Conservation (phyloP, 2,888 invertebrate genomes). For the Diarsia dahlii region DNA sequence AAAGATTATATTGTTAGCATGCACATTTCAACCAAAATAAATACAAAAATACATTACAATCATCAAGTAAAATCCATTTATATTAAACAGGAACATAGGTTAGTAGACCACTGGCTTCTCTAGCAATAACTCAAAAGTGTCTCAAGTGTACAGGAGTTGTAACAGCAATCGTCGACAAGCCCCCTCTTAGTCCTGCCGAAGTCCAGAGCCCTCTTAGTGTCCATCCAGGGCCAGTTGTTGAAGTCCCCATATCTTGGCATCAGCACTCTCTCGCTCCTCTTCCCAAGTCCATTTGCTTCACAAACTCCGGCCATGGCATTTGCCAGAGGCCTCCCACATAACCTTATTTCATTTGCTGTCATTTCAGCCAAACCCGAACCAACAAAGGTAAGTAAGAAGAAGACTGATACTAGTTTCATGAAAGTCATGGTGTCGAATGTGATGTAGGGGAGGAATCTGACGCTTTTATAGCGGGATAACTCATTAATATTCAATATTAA, state of each 20-base stretch:
- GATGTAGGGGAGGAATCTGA: background rate
- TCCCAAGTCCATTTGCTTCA: constrained; percentile 20
- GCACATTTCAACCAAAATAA: background rate
- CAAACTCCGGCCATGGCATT: constrained; percentile 45
- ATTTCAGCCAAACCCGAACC: background rate
- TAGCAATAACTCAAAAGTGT: background rate
- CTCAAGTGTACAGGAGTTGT: constrained; percentile 65
- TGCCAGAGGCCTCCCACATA: constrained; percentile 66
- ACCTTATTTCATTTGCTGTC: background rate
- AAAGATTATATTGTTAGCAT: background rate
- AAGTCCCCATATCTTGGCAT: background rate
- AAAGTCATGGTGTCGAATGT: background rate
- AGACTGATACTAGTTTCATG: constrained; percentile 50
- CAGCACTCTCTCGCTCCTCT: background rate
- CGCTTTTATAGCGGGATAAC: background rate
- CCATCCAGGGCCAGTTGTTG: background rate
- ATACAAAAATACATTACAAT: background rate
- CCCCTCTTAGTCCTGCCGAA: constrained; percentile 13
- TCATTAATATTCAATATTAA: constrained; percentile 1
- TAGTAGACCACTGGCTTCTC: background rate
- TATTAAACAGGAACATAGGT: background rate
- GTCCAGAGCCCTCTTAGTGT: constrained; percentile 2
- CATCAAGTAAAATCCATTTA: background rate
- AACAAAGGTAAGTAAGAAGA: constrained; percentile 25
- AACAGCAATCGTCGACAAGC: constrained; percentile 71